Percentiles rank a stretch among this genome's conserved stretches.
These are phyloP conservation scores for Epizoanthus ramosus DNA, from an alignment of 92 coral and sea anemone species.

Conservation along the genomic window DNA sequence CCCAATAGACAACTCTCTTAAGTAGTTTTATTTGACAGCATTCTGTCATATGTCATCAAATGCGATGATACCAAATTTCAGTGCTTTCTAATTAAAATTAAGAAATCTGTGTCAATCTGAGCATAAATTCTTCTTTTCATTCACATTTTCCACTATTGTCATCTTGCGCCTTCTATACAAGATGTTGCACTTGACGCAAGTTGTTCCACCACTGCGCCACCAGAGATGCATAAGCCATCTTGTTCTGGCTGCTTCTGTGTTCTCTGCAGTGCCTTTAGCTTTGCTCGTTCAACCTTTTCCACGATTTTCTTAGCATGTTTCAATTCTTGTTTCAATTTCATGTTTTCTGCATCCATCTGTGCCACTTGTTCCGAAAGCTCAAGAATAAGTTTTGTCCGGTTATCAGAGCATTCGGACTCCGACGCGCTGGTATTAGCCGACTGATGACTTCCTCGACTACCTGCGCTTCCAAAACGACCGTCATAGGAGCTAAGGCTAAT, in stretches of 20 bases:
- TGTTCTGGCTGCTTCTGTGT: background rate
- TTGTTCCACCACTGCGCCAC: background rate
- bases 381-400: constrained; percentile 67
- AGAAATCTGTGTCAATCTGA: no score
- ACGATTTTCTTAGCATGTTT: constrained; percentile 63
- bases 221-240: constrained; percentile 4
- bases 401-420: constrained; percentile 46
- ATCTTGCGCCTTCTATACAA: constrained; percentile 20
- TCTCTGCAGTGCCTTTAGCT: constrained; percentile 49
- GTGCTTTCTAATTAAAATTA: no score
- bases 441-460: constrained; percentile 35
- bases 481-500: constrained; percentile 57
- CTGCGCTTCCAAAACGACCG: constrained; percentile 57
- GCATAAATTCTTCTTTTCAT: background rate
- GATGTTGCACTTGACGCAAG: background rate
- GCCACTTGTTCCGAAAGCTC: constrained; percentile 83
- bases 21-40: no score
- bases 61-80: no score
- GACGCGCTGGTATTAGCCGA: constrained; percentile 14
- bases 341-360: constrained; percentile 68
- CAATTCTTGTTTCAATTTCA: constrained; percentile 61
- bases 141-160: background rate
- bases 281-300: constrained; percentile 60
- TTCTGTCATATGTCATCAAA: no score
- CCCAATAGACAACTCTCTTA: no score